phyloP scores from a whole-genome alignment of 35 echinoderm and acorn worm species.

The Heliocidaris tuberculata region DNA sequence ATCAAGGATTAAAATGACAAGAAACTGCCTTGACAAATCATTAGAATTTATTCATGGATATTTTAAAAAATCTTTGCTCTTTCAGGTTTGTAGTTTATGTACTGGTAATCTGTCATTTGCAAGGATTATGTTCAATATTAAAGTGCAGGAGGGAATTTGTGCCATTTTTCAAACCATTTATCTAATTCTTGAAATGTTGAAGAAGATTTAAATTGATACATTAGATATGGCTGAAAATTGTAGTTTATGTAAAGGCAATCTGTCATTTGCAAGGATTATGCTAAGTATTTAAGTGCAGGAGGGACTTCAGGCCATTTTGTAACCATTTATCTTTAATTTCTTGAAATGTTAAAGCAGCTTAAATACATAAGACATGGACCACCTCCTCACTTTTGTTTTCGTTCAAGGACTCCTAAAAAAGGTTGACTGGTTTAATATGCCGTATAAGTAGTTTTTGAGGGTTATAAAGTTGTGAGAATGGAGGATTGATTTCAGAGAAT shows the following conservation, averaged over 20 bases:
- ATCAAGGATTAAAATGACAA: background rate
- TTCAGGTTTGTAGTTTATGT: background rate
- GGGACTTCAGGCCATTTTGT: background rate
- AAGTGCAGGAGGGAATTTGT: no score
- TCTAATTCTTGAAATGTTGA: no score
- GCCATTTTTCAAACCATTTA: no score
- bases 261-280: background rate
- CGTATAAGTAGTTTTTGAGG: no score
- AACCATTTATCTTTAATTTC: background rate
- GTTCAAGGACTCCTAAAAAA: background rate
- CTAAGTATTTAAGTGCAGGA: background rate
- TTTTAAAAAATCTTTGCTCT: background rate
- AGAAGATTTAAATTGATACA: no score
- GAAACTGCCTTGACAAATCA: background rate
- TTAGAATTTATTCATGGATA: background rate
- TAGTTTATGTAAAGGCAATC: background rate
- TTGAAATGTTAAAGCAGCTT: background rate
- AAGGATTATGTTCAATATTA: background rate
- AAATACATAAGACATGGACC: background rate
- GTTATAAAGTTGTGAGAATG: no score
- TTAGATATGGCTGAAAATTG: no score
- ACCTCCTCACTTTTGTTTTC: background rate
- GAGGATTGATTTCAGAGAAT: no score
- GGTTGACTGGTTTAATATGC: no score
- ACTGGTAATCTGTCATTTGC: background rate